Base-by-base conservation (phyloP, 2,888 invertebrate genomes). In the Dorcus parallelipipedus region DNA sequence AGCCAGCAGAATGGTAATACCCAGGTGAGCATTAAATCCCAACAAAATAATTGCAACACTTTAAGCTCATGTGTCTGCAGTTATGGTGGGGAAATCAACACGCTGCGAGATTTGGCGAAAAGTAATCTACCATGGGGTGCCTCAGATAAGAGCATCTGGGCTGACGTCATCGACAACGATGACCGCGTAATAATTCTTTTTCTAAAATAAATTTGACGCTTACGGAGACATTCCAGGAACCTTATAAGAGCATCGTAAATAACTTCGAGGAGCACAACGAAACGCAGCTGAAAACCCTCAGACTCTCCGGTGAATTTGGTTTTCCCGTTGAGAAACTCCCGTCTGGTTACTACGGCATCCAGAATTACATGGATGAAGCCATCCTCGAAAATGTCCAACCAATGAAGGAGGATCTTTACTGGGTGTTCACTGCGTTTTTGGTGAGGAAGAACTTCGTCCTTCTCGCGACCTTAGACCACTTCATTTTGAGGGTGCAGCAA, bases 401-500 rank as follows among this genome's bases (percentile, higher is more conserved):
- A 17, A 47, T 47, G 47, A 47, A 47, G 26, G 14, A 47, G n/a
- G 48, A 58, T 49, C 38, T 61, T 23, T 58, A 54, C 9, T 39
- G 14, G 2, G 49, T 39, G 38, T 49, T 52, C 47, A 40, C 45
- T 14, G 33, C 52, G 33, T 48, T 58, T 10, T 40, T 55, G 10
- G 26, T 45, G 3, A 58, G 52, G 40, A 58, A 54, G 14, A 48
- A 61, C 40, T 61, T 52, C 14, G 53, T 58, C 7, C 39, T 61
- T 2, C 26, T 61, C 33, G 50, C 58, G 3, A 9, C 38, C 9
- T 48, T 61, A 7, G 58, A 61, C 38, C 23, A 55, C 10, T 39
- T 61, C 9, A 48, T 54, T 6, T 42, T 43, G 14, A 41, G 52
- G 10, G 47, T 47, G 23, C 45, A 52, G 38, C 51, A 54, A 38